These are phyloP conservation scores for Coenobita brevimanus DNA, from an alignment of 1,140 invertebrate species.

Conservation along the genomic window DNA sequence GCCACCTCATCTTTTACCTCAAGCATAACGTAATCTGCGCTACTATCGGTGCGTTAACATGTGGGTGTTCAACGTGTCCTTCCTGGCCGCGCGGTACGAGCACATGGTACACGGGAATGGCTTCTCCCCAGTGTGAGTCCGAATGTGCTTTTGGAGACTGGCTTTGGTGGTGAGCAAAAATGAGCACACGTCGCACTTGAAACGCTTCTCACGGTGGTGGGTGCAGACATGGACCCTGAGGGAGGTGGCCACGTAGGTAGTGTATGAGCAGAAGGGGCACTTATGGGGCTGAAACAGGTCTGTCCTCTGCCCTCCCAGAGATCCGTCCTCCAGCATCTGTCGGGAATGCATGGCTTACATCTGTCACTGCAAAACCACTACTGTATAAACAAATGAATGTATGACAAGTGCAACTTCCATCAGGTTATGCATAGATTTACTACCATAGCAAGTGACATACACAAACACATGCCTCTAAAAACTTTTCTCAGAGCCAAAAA, in stretches of 20 bases:
- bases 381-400: too few species aligned
- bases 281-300: not conserved
- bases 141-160: constrained; percentile 34
- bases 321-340: not conserved
- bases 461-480: too few species aligned
- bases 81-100: constrained; percentile 21
- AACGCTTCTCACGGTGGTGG: constrained; percentile 28
- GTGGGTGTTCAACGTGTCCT: constrained; percentile 26
- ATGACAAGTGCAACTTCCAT: too few species aligned
- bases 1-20: too few species aligned
- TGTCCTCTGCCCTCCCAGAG: not conserved
- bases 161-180: constrained; percentile 25
- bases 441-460: too few species aligned
- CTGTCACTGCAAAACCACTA: too few species aligned
- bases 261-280: constrained; percentile 41
- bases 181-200: not conserved
- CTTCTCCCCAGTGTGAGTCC: constrained; percentile 41
- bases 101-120: constrained; percentile 7
- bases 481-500: too few species aligned
- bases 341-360: too few species aligned
- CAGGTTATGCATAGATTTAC: too few species aligned
- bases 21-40: too few species aligned
- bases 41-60: constrained; percentile 3
- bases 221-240: constrained; percentile 35
- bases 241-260: constrained; percentile 19